phyloP scores from a whole-genome alignment of 2,888 invertebrate species.

The Callyntrura sp. region DNA sequence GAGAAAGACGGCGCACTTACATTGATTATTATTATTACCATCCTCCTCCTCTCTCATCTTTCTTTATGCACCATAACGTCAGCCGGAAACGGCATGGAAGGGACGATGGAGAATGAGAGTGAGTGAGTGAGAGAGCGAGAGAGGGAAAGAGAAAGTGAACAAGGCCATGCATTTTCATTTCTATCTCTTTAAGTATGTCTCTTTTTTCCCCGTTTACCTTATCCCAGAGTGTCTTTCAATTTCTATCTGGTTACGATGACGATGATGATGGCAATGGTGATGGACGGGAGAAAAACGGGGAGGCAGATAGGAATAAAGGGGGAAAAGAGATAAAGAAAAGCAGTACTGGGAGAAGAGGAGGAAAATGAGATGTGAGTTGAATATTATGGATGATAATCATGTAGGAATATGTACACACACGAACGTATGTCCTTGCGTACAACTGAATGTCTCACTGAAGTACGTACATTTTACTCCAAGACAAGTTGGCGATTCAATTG shows the following conservation, averaged over 20 bases:
- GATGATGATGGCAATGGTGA: conserved; percentile 26
- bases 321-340: conserved; percentile 4
- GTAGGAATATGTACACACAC: conserved; percentile 50
- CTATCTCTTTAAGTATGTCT: conserved; percentile 15
- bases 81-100: background rate
- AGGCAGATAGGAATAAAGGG: background rate
- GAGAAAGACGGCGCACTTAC: conserved; percentile 34
- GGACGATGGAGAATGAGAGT: background rate
- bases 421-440: background rate
- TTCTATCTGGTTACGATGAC: conserved; percentile 21
- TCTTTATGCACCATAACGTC: background rate
- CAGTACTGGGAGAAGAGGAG: conserved; percentile 49
- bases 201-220: background rate
- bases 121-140: too few species aligned
- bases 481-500: conserved; percentile 69
- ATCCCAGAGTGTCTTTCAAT: background rate
- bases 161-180: conserved; percentile 1
- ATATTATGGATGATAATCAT: conserved; percentile 76
- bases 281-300: conserved; percentile 44
- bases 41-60: background rate
- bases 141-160: too few species aligned
- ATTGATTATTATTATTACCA: conserved; percentile 59
- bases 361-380: conserved; percentile 77
- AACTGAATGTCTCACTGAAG: background rate
- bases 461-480: background rate